A percentile compares a stretch with the other conserved stretches of the same genome.
These are phyloP conservation scores for Fragum sueziense DNA, from an alignment of 2,888 invertebrate species.

Conservation along the genomic window DNA sequence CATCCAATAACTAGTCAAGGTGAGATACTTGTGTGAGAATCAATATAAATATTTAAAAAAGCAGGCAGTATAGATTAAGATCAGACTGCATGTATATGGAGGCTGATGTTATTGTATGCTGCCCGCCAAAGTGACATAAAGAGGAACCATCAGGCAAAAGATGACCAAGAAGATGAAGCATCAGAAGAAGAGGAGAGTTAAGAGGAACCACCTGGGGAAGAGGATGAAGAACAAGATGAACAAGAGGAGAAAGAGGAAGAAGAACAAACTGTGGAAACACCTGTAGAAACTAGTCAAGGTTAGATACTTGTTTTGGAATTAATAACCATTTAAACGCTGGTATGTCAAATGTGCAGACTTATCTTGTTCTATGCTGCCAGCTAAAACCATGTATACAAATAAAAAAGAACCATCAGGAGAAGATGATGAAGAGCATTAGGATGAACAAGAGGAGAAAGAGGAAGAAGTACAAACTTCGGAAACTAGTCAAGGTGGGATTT, in stretches of 20 bases:
- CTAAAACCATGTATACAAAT: slow-evolving; percentile 52
- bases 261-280: slow-evolving; percentile 59
- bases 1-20: too few relatives aligned
- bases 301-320: neutral
- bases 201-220: slow-evolving; percentile 61
- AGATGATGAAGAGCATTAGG: slow-evolving; percentile 57
- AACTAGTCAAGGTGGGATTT: neutral
- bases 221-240: slow-evolving; percentile 55
- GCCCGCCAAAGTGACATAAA: too few relatives aligned
- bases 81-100: too few relatives aligned
- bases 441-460: slow-evolving; percentile 61
- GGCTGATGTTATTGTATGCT: too few relatives aligned
- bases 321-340: too few relatives aligned
- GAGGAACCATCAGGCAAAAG: slow-evolving; percentile 53
- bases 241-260: slow-evolving; percentile 64
- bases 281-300: slow-evolving; percentile 31
- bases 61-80: too few relatives aligned
- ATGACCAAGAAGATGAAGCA: too few relatives aligned
- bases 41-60: too few relatives aligned
- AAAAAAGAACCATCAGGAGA: too few relatives aligned
- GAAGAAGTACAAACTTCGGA: slow-evolving; percentile 61
- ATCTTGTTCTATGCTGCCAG: too few relatives aligned
- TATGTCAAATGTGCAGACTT: too few relatives aligned
- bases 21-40: too few relatives aligned
- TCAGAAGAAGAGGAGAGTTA: slow-evolving; percentile 50